Evolutionary conservation across 2,113 vertebrate species (phyloP).

Genomic region (Sander vitreus): DNA sequence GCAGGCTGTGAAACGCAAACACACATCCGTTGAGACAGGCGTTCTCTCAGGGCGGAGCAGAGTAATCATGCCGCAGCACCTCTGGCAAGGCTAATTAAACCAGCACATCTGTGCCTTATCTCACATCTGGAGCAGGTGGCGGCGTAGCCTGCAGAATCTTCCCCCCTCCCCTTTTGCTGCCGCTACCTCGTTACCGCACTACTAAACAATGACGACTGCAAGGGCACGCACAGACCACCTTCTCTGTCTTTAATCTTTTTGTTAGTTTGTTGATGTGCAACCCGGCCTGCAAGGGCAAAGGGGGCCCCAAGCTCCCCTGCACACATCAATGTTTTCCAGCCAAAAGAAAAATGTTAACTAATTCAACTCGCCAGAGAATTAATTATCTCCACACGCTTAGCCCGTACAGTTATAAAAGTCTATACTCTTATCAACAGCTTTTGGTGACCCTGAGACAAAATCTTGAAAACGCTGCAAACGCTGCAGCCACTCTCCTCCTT

Average conservation of each 20-base stretch:
- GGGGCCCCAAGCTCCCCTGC: background rate
- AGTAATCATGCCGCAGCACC: slow-evolving; percentile 76
- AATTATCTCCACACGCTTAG: slow-evolving; percentile 14
- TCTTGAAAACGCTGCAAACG: background rate
- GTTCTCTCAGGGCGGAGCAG: slow-evolving; percentile 56
- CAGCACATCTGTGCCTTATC: slow-evolving; percentile 72
- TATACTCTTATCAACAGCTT: slow-evolving; percentile 4
- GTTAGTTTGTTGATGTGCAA: background rate
- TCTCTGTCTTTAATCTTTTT: background rate
- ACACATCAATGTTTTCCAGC: background rate
- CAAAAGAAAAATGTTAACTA: background rate
- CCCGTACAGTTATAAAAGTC: background rate
- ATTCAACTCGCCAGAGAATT: slow-evolving; percentile 24
- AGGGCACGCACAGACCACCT: background rate
- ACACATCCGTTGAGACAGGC: slow-evolving; percentile 51
- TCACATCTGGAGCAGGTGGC: slow-evolving; percentile 80
- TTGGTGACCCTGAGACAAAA: background rate
- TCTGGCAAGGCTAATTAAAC: slow-evolving; percentile 82
- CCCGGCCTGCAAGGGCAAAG: background rate
- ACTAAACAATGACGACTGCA: slow-evolving; percentile 62
- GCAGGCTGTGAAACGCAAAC: slow-evolving; percentile 45
- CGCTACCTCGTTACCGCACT: slow-evolving; percentile 42
- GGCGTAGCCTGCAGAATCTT: slow-evolving; percentile 43
- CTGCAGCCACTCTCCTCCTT: background rate
- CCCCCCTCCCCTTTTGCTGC: background rate